Percentiles rank a stretch among this genome's conserved stretches.
These are phyloP conservation scores for Cottus gobio DNA, from an alignment of 2,113 vertebrate genomes.

Conservation along the genomic window DNA sequence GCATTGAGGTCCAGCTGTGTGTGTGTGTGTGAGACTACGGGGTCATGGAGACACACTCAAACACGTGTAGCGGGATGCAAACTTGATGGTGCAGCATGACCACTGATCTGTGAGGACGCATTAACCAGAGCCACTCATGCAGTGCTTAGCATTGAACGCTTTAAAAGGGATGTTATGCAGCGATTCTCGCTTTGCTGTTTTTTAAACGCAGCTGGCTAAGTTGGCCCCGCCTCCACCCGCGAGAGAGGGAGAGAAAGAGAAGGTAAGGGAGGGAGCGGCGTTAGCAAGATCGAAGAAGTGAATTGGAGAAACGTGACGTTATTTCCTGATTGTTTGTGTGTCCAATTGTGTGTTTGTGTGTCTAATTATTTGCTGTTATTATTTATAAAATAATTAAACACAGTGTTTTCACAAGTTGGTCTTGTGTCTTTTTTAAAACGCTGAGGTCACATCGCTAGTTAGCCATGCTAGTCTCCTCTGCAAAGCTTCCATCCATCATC, in stretches of 20 bases:
- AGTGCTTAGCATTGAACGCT: background rate
- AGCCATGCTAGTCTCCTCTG: too few species aligned
- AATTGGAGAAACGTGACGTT: too few species aligned
- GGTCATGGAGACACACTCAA: slow-evolving; percentile 6
- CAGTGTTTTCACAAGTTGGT: too few species aligned
- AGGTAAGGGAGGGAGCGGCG: background rate
- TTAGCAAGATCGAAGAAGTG: background rate
- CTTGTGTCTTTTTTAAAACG: too few species aligned
- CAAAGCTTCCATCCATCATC: too few species aligned
- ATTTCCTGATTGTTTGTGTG: too few species aligned
- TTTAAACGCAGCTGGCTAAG: background rate
- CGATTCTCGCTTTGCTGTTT: background rate
- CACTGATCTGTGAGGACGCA: background rate
- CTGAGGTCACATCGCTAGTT: too few species aligned
- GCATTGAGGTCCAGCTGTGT: slow-evolving; percentile 36
- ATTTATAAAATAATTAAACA: too few species aligned
- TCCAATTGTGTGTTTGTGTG: too few species aligned
- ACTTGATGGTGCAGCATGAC: background rate
- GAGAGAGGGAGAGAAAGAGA: background rate
- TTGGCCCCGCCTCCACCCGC: background rate
- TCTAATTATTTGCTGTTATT: too few species aligned
- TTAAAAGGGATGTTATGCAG: background rate
- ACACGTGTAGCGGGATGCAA: background rate
- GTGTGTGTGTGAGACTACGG: slow-evolving; percentile 31
- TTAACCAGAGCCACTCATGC: background rate